Evolutionary conservation across 2,797 vertebrate genomes (phyloP), one percentile per base, ranked within the genome.

Genomic region (Malacoraja senta): DNA sequence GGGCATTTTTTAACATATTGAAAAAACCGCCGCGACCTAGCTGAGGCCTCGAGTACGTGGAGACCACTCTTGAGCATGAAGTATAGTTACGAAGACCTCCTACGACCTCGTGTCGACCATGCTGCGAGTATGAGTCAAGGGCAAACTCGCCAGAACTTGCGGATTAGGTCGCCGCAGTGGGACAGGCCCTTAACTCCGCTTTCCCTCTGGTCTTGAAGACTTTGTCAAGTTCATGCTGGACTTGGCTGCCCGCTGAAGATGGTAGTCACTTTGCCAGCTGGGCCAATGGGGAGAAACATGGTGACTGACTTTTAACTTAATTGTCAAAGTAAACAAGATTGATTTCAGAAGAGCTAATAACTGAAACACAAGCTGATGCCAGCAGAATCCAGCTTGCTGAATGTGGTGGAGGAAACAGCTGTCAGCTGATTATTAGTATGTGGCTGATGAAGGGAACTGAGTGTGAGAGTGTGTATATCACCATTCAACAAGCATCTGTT

Each of bases 401-500:
- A 91, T 91, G 21, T 38, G 38, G 24, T 53, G 68, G 90, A 91
- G 90, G 90, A 91, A 91, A 91, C 90, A 91, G 90, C 65, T 91
- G 90, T 38, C 19, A 24, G 12, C 71, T 74, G 68, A 74, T 72
- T 91, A 74, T 74, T 74, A 53, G 68, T 53, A 91, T 53, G 68
- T 91, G 90, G 90, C 35, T 91, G 90, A 91, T 72, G 90, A 91
- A 91, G 68, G 88, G 90, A 91, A 91, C 90, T 17, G 17, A 91
- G 90, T 53, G 90, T 72, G 68, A 91, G 65, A 91, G 35, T 72
- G 32, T 71, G 21, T 3, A 68, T 72, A 63, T 29, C 63, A 35
- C 68, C 90, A 91, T 68, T 91, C 90, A 91, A 32, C 35, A 12
- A 91, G 90, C 90, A 91, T 91, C 90, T 91, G 90, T 91, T 91